phyloP scores from a whole-genome alignment of 2,113 vertebrate genomes.

The Dunckerocampus dactyliophorus region DNA sequence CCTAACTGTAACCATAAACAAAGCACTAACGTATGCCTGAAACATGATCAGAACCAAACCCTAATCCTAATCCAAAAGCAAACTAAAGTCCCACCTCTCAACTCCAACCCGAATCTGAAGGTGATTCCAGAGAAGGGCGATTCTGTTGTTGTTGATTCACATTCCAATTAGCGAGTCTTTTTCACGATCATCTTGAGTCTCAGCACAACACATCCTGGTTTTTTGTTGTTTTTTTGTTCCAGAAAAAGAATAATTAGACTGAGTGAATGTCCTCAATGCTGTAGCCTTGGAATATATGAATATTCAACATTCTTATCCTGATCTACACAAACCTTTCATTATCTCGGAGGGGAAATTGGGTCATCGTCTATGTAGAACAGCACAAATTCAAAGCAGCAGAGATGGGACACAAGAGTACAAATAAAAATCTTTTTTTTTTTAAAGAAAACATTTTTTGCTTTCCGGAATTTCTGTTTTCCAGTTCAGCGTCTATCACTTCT shows the following conservation, averaged over 20 bases:
- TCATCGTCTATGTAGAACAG: conserved; percentile 13
- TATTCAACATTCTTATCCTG: conserved; percentile 16
- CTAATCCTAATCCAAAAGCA: no score
- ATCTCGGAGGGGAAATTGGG: conserved; percentile 27
- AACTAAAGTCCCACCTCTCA: no score
- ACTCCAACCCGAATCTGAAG: no score
- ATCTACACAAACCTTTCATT: conserved; percentile 11
- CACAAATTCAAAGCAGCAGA: conserved; percentile 11
- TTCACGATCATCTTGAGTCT: neutral
- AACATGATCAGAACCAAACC: no score
- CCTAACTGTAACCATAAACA: neutral
- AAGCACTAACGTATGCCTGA: no score
- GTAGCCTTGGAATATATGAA: conserved; percentile 5
- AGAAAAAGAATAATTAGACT: conserved; percentile 3
- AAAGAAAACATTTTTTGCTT: neutral
- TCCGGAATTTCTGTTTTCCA: conserved; percentile 34
- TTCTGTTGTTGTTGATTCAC: no score
- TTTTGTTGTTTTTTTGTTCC: no score
- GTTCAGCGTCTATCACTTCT: conserved; percentile 47
- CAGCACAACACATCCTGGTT: no score
- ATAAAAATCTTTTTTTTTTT: no score
- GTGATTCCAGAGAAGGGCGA: no score
- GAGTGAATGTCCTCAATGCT: neutral
- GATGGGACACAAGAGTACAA: neutral
- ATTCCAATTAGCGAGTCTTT: no score